Evolutionary conservation across 2,888 invertebrate species (phyloP).

Genomic region (Luperina nickerlii): DNA sequence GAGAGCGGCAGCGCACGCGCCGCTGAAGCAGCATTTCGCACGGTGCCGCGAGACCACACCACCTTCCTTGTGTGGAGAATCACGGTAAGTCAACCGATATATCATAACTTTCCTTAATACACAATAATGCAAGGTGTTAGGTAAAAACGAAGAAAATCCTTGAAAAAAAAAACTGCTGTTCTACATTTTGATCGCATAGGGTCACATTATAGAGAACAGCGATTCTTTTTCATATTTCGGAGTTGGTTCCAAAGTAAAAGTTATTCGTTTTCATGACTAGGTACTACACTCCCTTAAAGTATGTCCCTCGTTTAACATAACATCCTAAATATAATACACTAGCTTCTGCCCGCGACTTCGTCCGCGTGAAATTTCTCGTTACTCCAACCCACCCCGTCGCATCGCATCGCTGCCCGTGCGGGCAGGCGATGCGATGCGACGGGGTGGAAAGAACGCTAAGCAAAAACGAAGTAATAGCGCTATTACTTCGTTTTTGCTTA

Average conservation of each 20-base stretch:
- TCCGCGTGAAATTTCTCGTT: too few relatives aligned
- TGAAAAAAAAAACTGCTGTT: neutral
- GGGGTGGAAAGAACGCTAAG: too few relatives aligned
- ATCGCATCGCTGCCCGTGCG: too few relatives aligned
- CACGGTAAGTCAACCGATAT: constrained; percentile 91
- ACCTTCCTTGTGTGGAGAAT: constrained; percentile 97
- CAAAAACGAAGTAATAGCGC: too few relatives aligned
- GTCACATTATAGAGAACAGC: neutral
- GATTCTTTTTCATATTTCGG: neutral
- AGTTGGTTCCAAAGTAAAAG: neutral
- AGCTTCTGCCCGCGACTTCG: too few relatives aligned
- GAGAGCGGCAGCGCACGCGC: constrained; percentile 85
- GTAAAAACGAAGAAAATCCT: neutral
- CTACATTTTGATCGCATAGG: neutral
- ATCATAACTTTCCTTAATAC: neutral
- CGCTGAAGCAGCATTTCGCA: constrained; percentile 94
- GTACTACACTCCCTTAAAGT: neutral
- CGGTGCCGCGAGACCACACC: constrained; percentile 94
- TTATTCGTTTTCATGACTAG: neutral
- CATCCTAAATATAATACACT: neutral
- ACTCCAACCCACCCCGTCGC: too few relatives aligned
- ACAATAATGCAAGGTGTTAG: neutral
- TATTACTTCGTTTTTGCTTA: too few relatives aligned
- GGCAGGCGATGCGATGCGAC: too few relatives aligned
- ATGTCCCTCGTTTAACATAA: neutral